Conservation (phyloP, 2,888 invertebrate genomes). For the Tanytarsus gracilentus region DNA sequence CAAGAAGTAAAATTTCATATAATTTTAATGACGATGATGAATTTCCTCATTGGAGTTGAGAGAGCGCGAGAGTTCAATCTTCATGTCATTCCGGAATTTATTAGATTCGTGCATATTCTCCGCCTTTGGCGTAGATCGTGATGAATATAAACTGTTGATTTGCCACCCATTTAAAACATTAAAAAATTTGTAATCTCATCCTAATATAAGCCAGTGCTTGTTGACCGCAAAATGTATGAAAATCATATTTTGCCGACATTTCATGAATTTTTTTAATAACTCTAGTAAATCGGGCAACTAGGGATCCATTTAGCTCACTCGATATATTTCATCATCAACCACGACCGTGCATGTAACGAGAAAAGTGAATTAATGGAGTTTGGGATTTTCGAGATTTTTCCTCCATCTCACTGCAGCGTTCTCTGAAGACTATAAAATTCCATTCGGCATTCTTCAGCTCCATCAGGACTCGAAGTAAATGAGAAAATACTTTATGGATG, state of each 20-base stretch:
- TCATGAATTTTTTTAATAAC: slow-evolving; percentile 6
- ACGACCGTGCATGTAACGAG: background rate
- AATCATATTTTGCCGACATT: no score
- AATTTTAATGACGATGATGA: no score
- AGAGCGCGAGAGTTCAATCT: slow-evolving; percentile 6
- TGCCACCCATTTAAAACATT: background rate
- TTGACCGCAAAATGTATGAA: no score
- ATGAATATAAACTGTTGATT: background rate
- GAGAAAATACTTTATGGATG: background rate
- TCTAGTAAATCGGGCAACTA: background rate
- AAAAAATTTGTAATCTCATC: background rate
- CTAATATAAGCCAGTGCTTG: no score
- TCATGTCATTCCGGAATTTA: slow-evolving; percentile 9
- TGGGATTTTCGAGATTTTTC: background rate
- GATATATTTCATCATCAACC: no score
- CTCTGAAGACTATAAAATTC: background rate
- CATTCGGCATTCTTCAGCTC: background rate
- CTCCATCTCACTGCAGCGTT: background rate
- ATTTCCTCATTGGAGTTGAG: background rate
- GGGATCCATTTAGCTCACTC: no score
- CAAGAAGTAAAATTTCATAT: no score
- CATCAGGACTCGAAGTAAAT: background rate
- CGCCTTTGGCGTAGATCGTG: background rate
- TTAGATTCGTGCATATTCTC: background rate
- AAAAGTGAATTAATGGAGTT: slow-evolving; percentile 8